Base-by-base conservation (phyloP, 2,113 vertebrate species). In the Lichenostomus cassidix region DNA sequence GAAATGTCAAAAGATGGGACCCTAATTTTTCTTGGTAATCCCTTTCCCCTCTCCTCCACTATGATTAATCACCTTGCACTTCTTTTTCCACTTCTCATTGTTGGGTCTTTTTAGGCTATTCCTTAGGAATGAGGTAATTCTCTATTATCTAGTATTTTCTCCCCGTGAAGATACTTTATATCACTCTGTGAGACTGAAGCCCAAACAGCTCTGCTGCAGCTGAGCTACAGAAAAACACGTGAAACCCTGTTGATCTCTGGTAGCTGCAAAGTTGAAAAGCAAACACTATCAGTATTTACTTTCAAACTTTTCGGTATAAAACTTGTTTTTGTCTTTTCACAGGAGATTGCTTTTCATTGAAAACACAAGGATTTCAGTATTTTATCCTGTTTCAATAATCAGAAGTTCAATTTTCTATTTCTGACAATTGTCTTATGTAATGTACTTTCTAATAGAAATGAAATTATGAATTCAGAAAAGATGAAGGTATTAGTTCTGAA, bases 31-130 rank as follows among this genome's bases (percentile, higher is more conserved):
- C 50, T 67, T 50, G 18, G 5, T 89, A 83, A 76, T 55, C 63
- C n/a, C 37, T 46, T 0, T 5, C 2, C 14, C 5, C 4, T 14
- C 13, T 27, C 35, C 10, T 19, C 27, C 56, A 33, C 31, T 19
- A 4, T 8, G 4, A 22, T 60, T 49, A 62, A 65, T 63, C 35
- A 39, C 18, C 39, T 63, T 65, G n/a, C 25, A 22, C 46, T 92
- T 65, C 5, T 50, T 73, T 76, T 88, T 47, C 68, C 31, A 12
- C 15, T 64, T 89, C 18, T 59, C 21, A 12, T 56, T 46, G 17
- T 12, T 64, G 23, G 2, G 39, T 79, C 29, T 73, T 41, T 17
- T 68, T 83, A 62, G n/a, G 12, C 28, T 80, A 0, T 21, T 93
- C 46, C 59, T n/a, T 9, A 19, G 62, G 46, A 73, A 83, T 77